Evolutionary conservation across 2,797 vertebrate species (phyloP).

Genomic region (Acipenser ruthenus): DNA sequence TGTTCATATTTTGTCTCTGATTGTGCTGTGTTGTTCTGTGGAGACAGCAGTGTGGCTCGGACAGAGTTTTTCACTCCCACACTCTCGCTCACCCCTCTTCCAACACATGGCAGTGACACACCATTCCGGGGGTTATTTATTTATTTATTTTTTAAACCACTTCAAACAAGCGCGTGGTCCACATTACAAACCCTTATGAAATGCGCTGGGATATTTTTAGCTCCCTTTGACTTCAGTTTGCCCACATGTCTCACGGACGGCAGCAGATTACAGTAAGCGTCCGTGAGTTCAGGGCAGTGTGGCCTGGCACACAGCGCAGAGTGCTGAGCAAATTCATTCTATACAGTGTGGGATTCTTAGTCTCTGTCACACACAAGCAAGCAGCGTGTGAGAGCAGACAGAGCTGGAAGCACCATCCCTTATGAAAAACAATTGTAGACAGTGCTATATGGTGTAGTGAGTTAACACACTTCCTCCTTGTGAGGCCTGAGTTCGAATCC

Average conservation of each 20-base stretch:
- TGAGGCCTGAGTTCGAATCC: no score
- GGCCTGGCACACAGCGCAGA: constrained; percentile 13
- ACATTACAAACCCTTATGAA: constrained; percentile 46
- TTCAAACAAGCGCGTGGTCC: constrained; percentile 43
- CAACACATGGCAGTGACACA: constrained; percentile 28
- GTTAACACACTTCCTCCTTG: no score
- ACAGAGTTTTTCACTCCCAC: constrained; percentile 2
- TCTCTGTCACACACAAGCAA: neutral
- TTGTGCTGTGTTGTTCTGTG: constrained; percentile 13
- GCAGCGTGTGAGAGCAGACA: neutral
- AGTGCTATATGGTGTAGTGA: no score
- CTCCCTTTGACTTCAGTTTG: constrained; percentile 29
- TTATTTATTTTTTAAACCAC: constrained; percentile 17
- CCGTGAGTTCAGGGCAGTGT: constrained; percentile 12
- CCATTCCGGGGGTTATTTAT: constrained; percentile 13
- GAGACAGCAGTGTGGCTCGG: constrained; percentile 22
- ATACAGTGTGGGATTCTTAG: neutral
- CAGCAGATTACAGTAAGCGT: constrained; percentile 40
- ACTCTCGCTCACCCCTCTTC: constrained; percentile 1
- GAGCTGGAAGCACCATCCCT: neutral
- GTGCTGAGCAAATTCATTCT: neutral
- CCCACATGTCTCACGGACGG: constrained; percentile 30
- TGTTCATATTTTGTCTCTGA: constrained; percentile 6
- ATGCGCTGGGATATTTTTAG: constrained; percentile 43
- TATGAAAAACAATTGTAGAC: no score